Evolutionary conservation across 2,888 invertebrate species (phyloP).

Genomic region (Tholera decimalis): DNA sequence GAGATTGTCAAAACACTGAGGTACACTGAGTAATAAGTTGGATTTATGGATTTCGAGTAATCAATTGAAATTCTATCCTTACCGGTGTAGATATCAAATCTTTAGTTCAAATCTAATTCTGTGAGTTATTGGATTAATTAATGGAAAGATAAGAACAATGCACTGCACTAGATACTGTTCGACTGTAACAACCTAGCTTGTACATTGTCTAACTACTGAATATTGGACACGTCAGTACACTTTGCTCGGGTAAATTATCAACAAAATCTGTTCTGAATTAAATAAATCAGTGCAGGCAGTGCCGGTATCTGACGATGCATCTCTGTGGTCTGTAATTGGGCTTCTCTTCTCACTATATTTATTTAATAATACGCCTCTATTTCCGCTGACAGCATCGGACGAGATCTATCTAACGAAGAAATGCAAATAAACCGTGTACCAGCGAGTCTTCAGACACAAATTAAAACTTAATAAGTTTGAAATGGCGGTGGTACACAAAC

Average conservation of each 20-base stretch:
- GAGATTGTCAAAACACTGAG: conserved; percentile 21
- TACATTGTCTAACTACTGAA: conserved; percentile 27
- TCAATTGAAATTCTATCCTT: conserved; percentile 28
- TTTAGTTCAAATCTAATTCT: conserved; percentile 48
- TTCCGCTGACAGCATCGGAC: conserved; percentile 73
- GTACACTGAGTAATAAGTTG: conserved; percentile 21
- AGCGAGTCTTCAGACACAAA: conserved; percentile 38
- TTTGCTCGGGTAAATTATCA: conserved; percentile 58
- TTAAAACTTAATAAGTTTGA: conserved; percentile 44
- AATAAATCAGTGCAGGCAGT: conserved; percentile 67
- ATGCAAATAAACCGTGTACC: conserved; percentile 61
- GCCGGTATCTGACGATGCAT: conserved; percentile 68
- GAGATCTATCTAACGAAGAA: conserved; percentile 63
- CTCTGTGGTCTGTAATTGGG: conserved; percentile 73
- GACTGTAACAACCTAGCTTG: conserved; percentile 9
- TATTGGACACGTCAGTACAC: conserved; percentile 41
- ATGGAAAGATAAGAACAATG: conserved; percentile 46
- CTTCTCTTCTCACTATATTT: conserved; percentile 61
- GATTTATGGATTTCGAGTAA: conserved; percentile 48
- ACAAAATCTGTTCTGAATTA: conserved; percentile 66
- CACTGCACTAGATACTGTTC: conserved; percentile 21
- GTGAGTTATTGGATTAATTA: conserved; percentile 59
- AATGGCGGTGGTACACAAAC: conserved; percentile 4
- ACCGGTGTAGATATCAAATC: conserved; percentile 51
- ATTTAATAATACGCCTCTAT: conserved; percentile 76